Evolutionary conservation across 1,140 invertebrate species (phyloP), one percentile per base, ranked within the genome.

Genomic region (Wiebesia pumilae): DNA sequence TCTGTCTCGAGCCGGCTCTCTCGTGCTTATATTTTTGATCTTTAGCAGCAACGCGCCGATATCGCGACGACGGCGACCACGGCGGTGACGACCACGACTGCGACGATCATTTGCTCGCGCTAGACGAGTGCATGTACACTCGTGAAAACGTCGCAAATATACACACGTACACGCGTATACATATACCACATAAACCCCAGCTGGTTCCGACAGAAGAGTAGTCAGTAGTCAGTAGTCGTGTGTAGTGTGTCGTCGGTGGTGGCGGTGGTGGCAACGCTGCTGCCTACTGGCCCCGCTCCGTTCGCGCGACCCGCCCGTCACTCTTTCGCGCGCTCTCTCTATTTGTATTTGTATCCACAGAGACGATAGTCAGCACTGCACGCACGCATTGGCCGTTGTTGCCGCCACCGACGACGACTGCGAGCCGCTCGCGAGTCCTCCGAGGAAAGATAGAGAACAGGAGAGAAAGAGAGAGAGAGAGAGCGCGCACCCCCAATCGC

Each of bases 181-280:
- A 21, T 38, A 43, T 7, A 43, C 27, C 71, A 12, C 0, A n/a
- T 27, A n/a, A 75, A 75, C 38, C 71, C 71, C 71, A 75, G 38
- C 71, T 75, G 27, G 38, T 27, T 6, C 71, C 38, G 38, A 38
- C 38, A 75, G 71, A 43, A 33, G 21, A 78, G 77, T 54, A 33
- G 77, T 3, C 77, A 75, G 38, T 75, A 75, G 38, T 43, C 38
- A 16, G 7, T 51, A 33, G 77, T 35, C n/a, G 43, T 62, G 78
- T 65, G 78, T 65, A 58, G 51, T 58, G 71, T 77, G 83, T 40
- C 67, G 80, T 43, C 33, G 67, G 81, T 83, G 67, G 65, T 73
- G 67, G 81, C 87, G 88, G 88, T 90, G 90, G 88, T 88, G 88
- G 86, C 84, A 69, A 84, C 77, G 87, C 82, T 88, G 88, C 87